Evolutionary conservation across 1,140 invertebrate genomes (phyloP), one percentile per base, ranked within the genome.

Genomic region (Cardiocondyla obscurior): DNA sequence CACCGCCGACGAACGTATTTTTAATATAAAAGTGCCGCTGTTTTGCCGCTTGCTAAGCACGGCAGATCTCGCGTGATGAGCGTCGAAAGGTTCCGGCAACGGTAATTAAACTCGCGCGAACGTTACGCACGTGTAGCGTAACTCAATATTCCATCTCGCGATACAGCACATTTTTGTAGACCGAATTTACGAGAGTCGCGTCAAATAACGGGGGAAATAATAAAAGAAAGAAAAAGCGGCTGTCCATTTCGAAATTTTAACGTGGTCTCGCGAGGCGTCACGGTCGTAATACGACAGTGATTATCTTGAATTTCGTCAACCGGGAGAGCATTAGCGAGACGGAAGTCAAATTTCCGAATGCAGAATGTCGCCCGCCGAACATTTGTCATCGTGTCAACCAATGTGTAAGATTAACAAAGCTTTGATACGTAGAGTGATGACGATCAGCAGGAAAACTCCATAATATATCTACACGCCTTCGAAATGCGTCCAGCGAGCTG

Each of bases 331-430:
- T 92, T 91, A 92, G 84, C 86, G 81, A 81, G 19, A 69, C 84
- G 90, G 90, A 91, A 90, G 70, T 89, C 72, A 86, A 91, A 92
- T 92, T 92, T 91, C 91, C 91, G 88, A n/a, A 85, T 83, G 84
- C 76, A 86, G 89, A 90, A 90, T 83, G 84, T 67, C 87, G 90
- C 89, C 88, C 88, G 90, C 88, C 85, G 89, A 81, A 74, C 86
- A 88, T 91, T 89, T 83, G 84, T 87, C 86, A 84, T 81, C 67
- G 58, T 74, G 84, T 82, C 88, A 77, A 76, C 62, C 69, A 74
- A 67, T 85, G 39, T 57, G 12, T 42, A 60, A 86, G 69, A 84
- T 81, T 87, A 87, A 87, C 69, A 70, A 55, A 53, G n/a, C 69
- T 22, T 81, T 64, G 62, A 39, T 53, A 33, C 10, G 53, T 46